A percentile compares a stretch with the other conserved stretches of the same genome.
phyloP scores from a whole-genome alignment of 1,140 invertebrate species.

The Mercenaria mercenaria region DNA sequence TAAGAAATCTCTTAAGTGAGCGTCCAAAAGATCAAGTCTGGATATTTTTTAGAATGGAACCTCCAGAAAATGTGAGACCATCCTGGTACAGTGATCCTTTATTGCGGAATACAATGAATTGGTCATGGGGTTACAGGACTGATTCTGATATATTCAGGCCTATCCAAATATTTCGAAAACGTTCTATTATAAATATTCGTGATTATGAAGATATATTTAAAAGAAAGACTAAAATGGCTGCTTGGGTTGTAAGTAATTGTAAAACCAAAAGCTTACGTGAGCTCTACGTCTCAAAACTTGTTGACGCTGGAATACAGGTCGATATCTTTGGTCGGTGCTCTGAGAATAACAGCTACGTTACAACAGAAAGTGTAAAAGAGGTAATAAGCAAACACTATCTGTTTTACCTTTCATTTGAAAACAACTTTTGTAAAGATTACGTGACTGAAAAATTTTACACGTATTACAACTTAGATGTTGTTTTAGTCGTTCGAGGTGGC shows the following conservation, averaged over 20 bases:
- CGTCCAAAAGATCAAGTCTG: slow-evolving; percentile 20
- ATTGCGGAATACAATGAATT: slow-evolving; percentile 54
- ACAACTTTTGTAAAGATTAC: slow-evolving; percentile 55
- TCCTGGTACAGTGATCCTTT: neutral
- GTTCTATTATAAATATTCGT: neutral
- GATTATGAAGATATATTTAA: slow-evolving; percentile 3
- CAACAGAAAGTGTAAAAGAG: neutral
- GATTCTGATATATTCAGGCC: slow-evolving; percentile 49
- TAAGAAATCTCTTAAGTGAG: neutral
- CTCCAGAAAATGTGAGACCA: neutral
- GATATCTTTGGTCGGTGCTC: slow-evolving; percentile 20
- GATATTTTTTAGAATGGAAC: slow-evolving; percentile 37
- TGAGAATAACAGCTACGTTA: neutral
- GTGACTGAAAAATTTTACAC: slow-evolving; percentile 52
- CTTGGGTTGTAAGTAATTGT: slow-evolving; percentile 59
- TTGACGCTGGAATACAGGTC: neutral
- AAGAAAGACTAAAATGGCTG: slow-evolving; percentile 30
- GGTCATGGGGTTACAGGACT: slow-evolving; percentile 34
- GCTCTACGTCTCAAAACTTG: neutral
- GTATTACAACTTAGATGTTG: slow-evolving; percentile 4
- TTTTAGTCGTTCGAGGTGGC: slow-evolving; percentile 32
- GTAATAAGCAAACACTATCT: slow-evolving; percentile 25
- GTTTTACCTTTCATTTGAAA: slow-evolving; percentile 61
- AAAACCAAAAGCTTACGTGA: slow-evolving; percentile 9
- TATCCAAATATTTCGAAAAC: neutral